Evolutionary conservation across 2,888 invertebrate species (phyloP), one percentile per base, ranked within the genome.

Genomic region (Netelia inedita): DNA sequence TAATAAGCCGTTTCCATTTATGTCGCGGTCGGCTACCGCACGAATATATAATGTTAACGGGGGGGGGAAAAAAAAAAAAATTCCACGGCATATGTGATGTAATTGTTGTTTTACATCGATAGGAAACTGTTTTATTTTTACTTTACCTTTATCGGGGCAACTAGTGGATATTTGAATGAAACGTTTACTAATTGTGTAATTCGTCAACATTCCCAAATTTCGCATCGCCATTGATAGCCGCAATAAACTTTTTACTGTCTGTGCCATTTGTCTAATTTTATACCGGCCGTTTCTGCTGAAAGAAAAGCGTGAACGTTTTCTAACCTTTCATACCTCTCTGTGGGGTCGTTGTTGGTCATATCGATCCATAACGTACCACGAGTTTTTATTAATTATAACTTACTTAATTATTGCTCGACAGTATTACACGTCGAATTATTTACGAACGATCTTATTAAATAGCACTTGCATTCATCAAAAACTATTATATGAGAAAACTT

Each of bases 181-280:
- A 53, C 85, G 84, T 79, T 79, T 76, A 11, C 85, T 63, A 23
- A 72, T 19, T 14, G 72, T 50, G 16, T 55, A 80, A 78, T 76
- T 85, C 16, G 75, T 65, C 23, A 83, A 53, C 3, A 59, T 14
- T 9, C 79, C 73, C 23, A 85, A 80, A 75, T 76, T 85, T 21
- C 87, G 82, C 10, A 87, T 66, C 41, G 71, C 73, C 65, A 82
- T 59, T 10, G 87, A 86, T 65, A 88, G 55, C 79, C 63, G 81
- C 21, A 86, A 16, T 50, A 86, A 66, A 65, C 76, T 87, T 46
- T 83, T 86, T 8, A 87, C 66, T 21, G 79, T 83, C 41, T 46
- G 79, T 35, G 83, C 82, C 87, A 88, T 88, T 79, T 69, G 1
- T 11, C 11, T 82, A 61, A 73, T 46, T 57, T 43, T 19, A 21